Percentiles rank a stretch among this genome's conserved stretches.
Conservation (phyloP, 2,888 invertebrate species). For the Marronus borbonicus region DNA sequence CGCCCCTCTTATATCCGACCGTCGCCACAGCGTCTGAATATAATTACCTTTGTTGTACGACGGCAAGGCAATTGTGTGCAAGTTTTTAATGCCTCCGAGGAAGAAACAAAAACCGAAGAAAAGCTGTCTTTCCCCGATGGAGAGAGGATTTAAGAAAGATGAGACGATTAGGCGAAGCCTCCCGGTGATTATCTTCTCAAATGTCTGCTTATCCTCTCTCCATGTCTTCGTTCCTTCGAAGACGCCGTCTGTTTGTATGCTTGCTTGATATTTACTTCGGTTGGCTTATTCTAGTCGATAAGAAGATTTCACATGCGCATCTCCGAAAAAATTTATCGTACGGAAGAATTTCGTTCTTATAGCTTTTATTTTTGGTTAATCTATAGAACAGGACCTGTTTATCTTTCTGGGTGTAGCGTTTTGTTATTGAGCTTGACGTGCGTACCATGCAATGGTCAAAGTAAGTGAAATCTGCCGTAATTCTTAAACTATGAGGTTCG, state of each 20-base stretch:
- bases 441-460: no score
- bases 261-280: slow-evolving; percentile 12
- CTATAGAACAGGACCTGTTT: no score
- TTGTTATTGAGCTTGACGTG: no score
- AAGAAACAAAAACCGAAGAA: slow-evolving; percentile 49
- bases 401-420: no score
- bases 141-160: slow-evolving; percentile 56
- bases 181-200: slow-evolving; percentile 60
- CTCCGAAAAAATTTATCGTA: slow-evolving; percentile 29
- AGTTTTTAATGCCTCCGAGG: slow-evolving; percentile 47
- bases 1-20: background rate
- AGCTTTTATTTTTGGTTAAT: background rate
- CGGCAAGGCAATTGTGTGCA: slow-evolving; percentile 46
- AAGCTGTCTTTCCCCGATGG: slow-evolving; percentile 53
- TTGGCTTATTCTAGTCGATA: slow-evolving; percentile 23
- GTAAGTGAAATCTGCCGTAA: no score
- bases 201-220: slow-evolving; percentile 60
- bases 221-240: slow-evolving; percentile 48
- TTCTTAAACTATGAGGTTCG: no score
- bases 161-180: slow-evolving; percentile 58
- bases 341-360: background rate
- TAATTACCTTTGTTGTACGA: slow-evolving; percentile 46
- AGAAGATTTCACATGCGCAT: slow-evolving; percentile 36
- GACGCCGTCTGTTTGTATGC: background rate
- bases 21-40: slow-evolving; percentile 30